phyloP scores from a whole-genome alignment of 1,140 invertebrate species.

The Solenopsis invicta region DNA sequence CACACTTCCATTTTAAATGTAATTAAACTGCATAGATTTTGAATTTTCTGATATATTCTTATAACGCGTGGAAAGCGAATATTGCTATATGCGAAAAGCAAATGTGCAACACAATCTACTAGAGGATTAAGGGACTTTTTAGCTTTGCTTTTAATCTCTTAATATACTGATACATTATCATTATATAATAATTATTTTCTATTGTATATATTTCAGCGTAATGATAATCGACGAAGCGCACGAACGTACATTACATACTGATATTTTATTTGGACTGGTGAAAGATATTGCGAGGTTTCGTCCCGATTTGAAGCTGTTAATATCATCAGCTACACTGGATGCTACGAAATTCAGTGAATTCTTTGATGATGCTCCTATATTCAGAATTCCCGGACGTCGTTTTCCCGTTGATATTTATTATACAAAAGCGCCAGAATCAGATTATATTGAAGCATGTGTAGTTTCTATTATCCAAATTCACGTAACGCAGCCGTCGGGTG shows the following conservation, averaged over 20 bases:
- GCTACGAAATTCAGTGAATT: constrained; percentile 99
- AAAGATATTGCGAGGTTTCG: constrained; percentile 99
- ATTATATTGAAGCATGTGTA: constrained; percentile 99
- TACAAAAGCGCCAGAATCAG: constrained; percentile 99
- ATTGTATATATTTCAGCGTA: constrained; percentile 89
- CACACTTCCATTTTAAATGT: no score
- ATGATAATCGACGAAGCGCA: constrained; percentile 99
- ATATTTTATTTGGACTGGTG: constrained; percentile 99
- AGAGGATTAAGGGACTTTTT: no score
- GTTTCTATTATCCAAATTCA: constrained; percentile 99
- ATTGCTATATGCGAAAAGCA: no score
- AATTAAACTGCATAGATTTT: no score
- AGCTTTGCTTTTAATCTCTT: background rate
- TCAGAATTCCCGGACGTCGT: constrained; percentile 96
- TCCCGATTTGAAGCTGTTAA: constrained; percentile 97
- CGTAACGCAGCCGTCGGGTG: constrained; percentile 97
- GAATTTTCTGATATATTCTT: no score
- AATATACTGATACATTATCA: background rate
- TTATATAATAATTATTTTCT: constrained; percentile 35
- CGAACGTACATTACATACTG: constrained; percentile 98
- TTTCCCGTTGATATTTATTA: constrained; percentile 99
- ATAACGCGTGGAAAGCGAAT: no score
- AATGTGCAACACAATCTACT: no score
- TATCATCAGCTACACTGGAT: constrained; percentile 99
- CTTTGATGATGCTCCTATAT: constrained; percentile 99